Evolutionary conservation across 1,140 invertebrate species (phyloP).

Genomic region (Delia radicum): DNA sequence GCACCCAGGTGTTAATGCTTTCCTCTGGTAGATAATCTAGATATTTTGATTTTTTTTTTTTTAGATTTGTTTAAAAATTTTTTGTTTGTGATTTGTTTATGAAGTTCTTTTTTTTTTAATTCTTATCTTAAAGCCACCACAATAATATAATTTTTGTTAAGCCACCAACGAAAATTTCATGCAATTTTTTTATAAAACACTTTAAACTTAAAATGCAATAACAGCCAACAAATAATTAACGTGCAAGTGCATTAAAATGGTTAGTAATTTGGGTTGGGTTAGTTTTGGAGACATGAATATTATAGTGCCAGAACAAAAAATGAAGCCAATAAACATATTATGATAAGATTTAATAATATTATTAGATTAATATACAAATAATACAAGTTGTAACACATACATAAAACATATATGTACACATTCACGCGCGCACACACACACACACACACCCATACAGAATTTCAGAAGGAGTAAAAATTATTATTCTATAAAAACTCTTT

Average conservation of each 20-base stretch:
- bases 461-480: too few species aligned
- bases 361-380: background rate
- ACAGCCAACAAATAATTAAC: background rate
- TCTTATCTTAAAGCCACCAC: slow-evolving; percentile 23
- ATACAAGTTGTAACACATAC: background rate
- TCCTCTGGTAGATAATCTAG: slow-evolving; percentile 33
- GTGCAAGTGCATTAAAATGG: background rate
- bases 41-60: background rate
- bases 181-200: background rate
- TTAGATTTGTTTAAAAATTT: background rate
- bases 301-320: background rate
- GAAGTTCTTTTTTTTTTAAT: background rate
- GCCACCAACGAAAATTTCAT: background rate
- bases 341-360: background rate
- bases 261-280: background rate
- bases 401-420: background rate
- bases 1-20: slow-evolving; percentile 62
- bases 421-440: background rate
- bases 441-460: background rate
- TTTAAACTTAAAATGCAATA: background rate
- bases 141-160: background rate
- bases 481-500: too few species aligned
- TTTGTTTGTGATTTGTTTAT: background rate
- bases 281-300: background rate
- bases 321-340: background rate